phyloP scores from a whole-genome alignment of 2,797 vertebrate genomes.

The Lepus townsendii region DNA sequence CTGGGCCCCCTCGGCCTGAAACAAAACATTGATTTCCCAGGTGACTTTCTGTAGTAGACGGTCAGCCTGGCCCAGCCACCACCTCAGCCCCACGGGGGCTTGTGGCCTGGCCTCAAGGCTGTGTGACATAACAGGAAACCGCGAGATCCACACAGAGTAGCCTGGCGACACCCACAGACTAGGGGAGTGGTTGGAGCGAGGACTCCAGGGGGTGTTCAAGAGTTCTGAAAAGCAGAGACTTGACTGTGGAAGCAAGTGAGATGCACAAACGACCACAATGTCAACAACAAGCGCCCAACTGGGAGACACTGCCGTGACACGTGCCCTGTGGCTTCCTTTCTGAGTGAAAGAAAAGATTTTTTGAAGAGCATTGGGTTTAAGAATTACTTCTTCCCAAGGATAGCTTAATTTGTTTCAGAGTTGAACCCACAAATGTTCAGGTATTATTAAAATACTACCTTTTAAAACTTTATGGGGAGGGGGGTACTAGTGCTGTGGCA shows the following conservation, averaged over 20 bases:
- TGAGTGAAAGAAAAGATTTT: not conserved
- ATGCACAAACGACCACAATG: not conserved
- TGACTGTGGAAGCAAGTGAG: not conserved
- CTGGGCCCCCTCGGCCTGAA: constrained; percentile 89
- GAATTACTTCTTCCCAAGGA: constrained; percentile 19
- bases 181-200: too few relatives aligned
- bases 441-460: constrained; percentile 24
- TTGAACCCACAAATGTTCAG: not conserved
- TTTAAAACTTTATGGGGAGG: not conserved
- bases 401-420: constrained; percentile 21
- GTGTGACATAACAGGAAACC: not conserved
- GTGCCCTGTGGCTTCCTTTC: constrained; percentile 17
- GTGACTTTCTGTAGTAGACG: not conserved
- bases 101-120: not conserved
- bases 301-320: not conserved
- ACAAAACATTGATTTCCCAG: constrained; percentile 74
- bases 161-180: not conserved
- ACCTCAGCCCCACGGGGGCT: not conserved
- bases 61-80: too few relatives aligned
- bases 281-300: not conserved
- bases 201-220: too few relatives aligned
- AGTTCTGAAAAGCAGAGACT: constrained; percentile 14
- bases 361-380: constrained; percentile 57
- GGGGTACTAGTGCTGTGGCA: too few relatives aligned
- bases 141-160: not conserved